A percentile compares a stretch with the other conserved stretches of the same genome.
Conservation (phyloP, 2,113 vertebrate genomes). For the Chrysochloris asiatica region DNA sequence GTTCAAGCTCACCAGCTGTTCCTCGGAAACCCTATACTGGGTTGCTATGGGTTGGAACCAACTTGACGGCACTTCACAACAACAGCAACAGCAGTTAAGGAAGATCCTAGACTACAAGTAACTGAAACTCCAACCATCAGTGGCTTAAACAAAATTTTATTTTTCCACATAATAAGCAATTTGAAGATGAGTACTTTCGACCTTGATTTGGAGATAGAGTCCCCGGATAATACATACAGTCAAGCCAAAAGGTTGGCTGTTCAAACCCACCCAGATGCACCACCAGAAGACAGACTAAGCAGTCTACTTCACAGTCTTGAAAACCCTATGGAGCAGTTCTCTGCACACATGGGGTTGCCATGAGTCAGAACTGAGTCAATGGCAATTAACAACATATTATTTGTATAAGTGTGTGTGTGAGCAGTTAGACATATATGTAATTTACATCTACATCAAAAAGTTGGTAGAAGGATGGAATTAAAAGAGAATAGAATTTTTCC, state of each 20-base stretch:
- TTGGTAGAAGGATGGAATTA: too few relatives aligned
- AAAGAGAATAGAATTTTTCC: too few relatives aligned
- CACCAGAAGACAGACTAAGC: too few relatives aligned
- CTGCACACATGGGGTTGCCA: not conserved
- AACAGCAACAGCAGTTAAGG: not conserved
- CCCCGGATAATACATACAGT: not conserved
- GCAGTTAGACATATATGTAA: too few relatives aligned
- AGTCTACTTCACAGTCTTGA: not conserved
- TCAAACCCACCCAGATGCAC: too few relatives aligned
- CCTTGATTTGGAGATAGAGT: not conserved
- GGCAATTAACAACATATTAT: too few relatives aligned
- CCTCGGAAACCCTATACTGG: too few relatives aligned
- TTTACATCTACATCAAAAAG: too few relatives aligned
- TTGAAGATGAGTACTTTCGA: not conserved
- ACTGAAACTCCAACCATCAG: constrained; percentile 16
- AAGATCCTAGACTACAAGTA: constrained; percentile 19
- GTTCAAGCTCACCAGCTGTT: too few relatives aligned
- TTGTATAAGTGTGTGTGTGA: too few relatives aligned
- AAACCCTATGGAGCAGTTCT: not conserved
- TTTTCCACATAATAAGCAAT: not conserved
- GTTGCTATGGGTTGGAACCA: too few relatives aligned
- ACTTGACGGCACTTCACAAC: too few relatives aligned
- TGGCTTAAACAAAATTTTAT: not conserved
- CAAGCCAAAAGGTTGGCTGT: not conserved
- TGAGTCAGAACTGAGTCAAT: not conserved